Percentiles rank a stretch among this genome's conserved stretches.
Evolutionary conservation across 1,140 invertebrate species (phyloP).

Genomic region (Philopotamus ludificatus): DNA sequence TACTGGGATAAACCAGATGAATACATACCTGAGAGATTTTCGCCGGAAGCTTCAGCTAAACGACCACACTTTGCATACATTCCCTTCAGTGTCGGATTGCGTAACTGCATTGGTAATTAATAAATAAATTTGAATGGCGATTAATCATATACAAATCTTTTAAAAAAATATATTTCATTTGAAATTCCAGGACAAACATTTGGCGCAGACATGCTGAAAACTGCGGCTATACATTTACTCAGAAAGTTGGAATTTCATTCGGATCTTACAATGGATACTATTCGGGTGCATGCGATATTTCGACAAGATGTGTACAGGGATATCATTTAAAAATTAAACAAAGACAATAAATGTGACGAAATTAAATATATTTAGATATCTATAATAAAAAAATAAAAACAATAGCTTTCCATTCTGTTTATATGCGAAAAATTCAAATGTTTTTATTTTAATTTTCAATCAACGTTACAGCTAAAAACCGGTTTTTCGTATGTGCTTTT

Average conservation of each 20-base stretch:
- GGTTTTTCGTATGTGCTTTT: too few relatives aligned
- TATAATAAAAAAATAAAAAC: too few relatives aligned
- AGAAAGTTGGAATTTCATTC: constrained; percentile 13
- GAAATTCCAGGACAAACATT: background rate
- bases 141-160: constrained; percentile 2
- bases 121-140: background rate
- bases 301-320: too few relatives aligned
- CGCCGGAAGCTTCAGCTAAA: background rate
- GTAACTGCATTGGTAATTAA: constrained; percentile 13
- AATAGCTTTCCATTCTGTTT: too few relatives aligned
- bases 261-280: too few relatives aligned
- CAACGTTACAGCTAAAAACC: too few relatives aligned
- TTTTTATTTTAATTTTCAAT: too few relatives aligned
- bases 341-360: too few relatives aligned
- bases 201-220: background rate
- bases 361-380: too few relatives aligned
- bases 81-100: constrained; percentile 12
- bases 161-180: background rate
- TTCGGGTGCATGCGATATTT: too few relatives aligned
- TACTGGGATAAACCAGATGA: constrained; percentile 9
- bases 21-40: constrained; percentile 15
- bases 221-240: background rate
- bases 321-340: too few relatives aligned
- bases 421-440: too few relatives aligned
- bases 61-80: constrained; percentile 5